Conservation (phyloP, 1,140 invertebrate genomes). For the Cylas formicarius region DNA sequence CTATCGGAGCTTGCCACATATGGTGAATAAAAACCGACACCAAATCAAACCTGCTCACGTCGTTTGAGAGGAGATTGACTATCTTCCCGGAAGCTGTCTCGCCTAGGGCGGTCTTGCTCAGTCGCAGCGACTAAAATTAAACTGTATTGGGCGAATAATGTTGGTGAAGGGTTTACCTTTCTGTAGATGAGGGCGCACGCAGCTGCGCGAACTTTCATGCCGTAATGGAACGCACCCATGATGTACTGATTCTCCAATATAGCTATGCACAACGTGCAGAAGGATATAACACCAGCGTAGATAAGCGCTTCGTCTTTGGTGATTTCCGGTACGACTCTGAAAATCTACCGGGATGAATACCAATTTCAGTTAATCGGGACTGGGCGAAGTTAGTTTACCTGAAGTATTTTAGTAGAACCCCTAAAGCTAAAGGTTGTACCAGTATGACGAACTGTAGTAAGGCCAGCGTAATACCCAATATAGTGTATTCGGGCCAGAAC, state of each 20-base stretch:
- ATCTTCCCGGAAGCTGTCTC: conserved; percentile 76
- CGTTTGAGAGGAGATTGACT: conserved; percentile 75
- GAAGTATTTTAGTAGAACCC: conserved; percentile 48
- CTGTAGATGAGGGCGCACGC: conserved; percentile 58
- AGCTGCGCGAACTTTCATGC: conserved; percentile 52
- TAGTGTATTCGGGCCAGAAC: conserved; percentile 41
- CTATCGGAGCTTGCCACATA: conserved; percentile 59
- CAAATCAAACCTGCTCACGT: conserved; percentile 58
- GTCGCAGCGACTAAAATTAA: background rate
- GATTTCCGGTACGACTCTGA: conserved; percentile 39
- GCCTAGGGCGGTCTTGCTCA: conserved; percentile 51
- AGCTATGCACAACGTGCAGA: conserved; percentile 45
- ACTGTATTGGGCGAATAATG: conserved; percentile 1
- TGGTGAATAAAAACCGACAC: conserved; percentile 51
- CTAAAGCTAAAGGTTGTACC: conserved; percentile 46
- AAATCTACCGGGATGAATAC: too few species aligned
- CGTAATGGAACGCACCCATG: conserved; percentile 50
- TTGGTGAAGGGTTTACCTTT: conserved; percentile 43
- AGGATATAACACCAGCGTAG: conserved; percentile 52
- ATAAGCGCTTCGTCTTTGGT: conserved; percentile 44
- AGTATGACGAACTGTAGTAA: conserved; percentile 31
- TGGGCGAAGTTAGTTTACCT: too few species aligned
- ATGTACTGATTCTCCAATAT: conserved; percentile 53
- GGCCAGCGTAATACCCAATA: conserved; percentile 28
- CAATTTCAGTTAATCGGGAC: too few species aligned